Evolutionary conservation across 2,113 vertebrate genomes (phyloP).

Genomic region (Odocoileus hemionus): DNA sequence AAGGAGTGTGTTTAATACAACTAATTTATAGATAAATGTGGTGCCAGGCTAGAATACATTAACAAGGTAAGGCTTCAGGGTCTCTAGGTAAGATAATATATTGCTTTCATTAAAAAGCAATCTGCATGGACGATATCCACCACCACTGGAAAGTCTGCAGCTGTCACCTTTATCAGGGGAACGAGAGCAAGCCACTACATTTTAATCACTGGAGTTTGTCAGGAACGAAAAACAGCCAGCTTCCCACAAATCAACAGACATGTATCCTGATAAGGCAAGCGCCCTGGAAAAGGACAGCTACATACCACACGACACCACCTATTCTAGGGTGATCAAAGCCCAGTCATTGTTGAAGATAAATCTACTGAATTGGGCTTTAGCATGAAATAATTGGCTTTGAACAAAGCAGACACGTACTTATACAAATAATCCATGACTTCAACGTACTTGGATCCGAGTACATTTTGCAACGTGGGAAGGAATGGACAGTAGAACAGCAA

Average conservation of each 20-base stretch:
- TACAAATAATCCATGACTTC: slow-evolving; percentile 40
- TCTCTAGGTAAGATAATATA: slow-evolving; percentile 90
- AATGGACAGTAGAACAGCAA: background rate
- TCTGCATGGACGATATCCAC: slow-evolving; percentile 90
- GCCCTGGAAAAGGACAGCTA: slow-evolving; percentile 83
- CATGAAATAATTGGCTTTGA: slow-evolving; percentile 73
- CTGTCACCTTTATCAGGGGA: slow-evolving; percentile 90
- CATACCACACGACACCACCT: slow-evolving; percentile 78
- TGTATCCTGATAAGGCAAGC: slow-evolving; percentile 89
- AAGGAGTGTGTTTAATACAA: slow-evolving; percentile 85
- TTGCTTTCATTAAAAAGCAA: slow-evolving; percentile 93
- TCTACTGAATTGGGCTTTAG: slow-evolving; percentile 76
- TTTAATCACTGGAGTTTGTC: slow-evolving; percentile 93
- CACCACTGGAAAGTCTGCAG: slow-evolving; percentile 86
- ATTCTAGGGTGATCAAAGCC: slow-evolving; percentile 84
- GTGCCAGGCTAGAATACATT: slow-evolving; percentile 86
- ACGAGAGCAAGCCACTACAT: slow-evolving; percentile 89
- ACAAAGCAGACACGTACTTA: slow-evolving; percentile 70
- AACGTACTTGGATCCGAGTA: slow-evolving; percentile 42
- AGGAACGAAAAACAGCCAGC: slow-evolving; percentile 90
- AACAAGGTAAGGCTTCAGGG: slow-evolving; percentile 85
- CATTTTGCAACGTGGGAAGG: slow-evolving; percentile 25
- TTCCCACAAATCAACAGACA: slow-evolving; percentile 92
- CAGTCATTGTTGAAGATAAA: slow-evolving; percentile 84
- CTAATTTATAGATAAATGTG: slow-evolving; percentile 90